Base-by-base conservation (phyloP, 2,113 vertebrate species). In the Actinemys pallida region DNA sequence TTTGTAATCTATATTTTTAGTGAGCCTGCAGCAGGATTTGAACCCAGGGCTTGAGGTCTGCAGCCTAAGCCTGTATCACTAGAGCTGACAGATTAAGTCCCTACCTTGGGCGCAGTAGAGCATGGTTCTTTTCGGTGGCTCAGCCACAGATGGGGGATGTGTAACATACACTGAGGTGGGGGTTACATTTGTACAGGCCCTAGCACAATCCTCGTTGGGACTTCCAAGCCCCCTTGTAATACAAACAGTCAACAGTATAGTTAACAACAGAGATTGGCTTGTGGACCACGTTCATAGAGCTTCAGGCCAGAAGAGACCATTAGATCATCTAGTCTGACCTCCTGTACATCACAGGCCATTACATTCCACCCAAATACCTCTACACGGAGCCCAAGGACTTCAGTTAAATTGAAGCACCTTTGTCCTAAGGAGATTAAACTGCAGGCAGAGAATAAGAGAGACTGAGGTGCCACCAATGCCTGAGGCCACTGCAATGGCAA, bases 391-490 rank as follows among this genome's bases (percentile, higher is more conserved):
- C 0, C 4, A 1, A 3, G 9, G 85, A 5, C 2, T 85, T 92
- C 82, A 81, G 90, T 83, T 90, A 88, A 62, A 31, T 29, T 56
- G 91, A 90, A 42, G 31, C 1, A 62, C 72, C 35, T 19, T 6
- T 87, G 83, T 87, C 69, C 86, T 90, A 87, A 87, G 84, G 35
- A 8, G 78, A 87, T 31, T 88, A 93, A 91, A 90, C 8, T 62
- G 50, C 35, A 12, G 57, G 62, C 31, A 81, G 5, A 79, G 42
- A 89, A 86, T 5, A 90, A 59, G 17, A 83, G 54, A 93, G 27
- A 27, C 56, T 62, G 59, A 31, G 59, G 13, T 14, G 12, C 29
- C 59, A 29, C 59, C 29, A 29, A 16, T 31, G 13, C 29, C 59
- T 31, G 59, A 62, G 59, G 29, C 6, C 29, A 29, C 13, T 7